Percentiles rank a stretch among this genome's conserved stretches.
Evolutionary conservation across 2,888 invertebrate species (phyloP).

Genomic region (Hypercompe scribonia): DNA sequence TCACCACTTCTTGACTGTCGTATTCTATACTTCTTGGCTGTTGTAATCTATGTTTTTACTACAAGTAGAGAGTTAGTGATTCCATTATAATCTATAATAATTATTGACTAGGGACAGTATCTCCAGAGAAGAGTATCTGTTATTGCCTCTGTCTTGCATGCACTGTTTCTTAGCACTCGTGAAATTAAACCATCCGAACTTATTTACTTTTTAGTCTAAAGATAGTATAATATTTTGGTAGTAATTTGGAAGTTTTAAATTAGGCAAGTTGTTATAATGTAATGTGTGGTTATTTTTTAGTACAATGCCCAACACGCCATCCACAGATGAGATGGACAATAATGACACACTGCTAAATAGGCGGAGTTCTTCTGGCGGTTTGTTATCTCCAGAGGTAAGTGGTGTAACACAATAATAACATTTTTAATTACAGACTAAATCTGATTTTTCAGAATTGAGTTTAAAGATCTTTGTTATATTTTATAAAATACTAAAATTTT

Average conservation of each 20-base stretch:
- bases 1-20: background rate
- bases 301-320: slow-evolving; percentile 90
- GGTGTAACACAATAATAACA: background rate
- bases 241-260: background rate
- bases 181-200: background rate
- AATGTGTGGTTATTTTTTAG: slow-evolving; percentile 65
- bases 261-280: slow-evolving; percentile 4
- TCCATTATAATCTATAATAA: background rate
- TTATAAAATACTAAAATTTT: no score
- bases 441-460: background rate
- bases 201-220: background rate
- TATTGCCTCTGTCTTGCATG: background rate
- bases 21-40: no score
- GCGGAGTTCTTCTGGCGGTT: slow-evolving; percentile 93
- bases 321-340: slow-evolving; percentile 88
- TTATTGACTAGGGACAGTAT: background rate
- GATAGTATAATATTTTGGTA: slow-evolving; percentile 1
- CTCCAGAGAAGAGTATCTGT: background rate
- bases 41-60: background rate
- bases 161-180: background rate
- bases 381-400: slow-evolving; percentile 92
- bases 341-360: slow-evolving; percentile 87
- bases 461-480: no score
- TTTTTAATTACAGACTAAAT: background rate
- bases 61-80: background rate